phyloP scores from a whole-genome alignment of 2,888 invertebrate genomes.

The Nebria salina region DNA sequence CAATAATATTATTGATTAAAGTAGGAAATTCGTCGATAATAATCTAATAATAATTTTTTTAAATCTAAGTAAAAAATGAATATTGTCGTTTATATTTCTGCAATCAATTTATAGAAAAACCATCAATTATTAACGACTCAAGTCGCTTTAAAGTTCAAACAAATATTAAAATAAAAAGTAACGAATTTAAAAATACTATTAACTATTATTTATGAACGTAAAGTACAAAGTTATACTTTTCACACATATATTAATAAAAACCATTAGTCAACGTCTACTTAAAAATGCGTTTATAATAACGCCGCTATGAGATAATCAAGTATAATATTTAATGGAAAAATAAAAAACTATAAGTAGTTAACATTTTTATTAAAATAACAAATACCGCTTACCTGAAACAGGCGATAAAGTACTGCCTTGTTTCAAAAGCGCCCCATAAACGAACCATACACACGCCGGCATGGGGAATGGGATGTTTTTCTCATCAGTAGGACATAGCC shows the following conservation, averaged over 20 bases:
- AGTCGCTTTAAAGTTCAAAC: no score
- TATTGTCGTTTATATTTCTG: no score
- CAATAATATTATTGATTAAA: background rate
- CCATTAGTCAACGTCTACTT: slow-evolving; percentile 37
- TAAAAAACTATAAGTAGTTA: no score
- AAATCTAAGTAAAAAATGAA: no score
- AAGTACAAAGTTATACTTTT: slow-evolving; percentile 22
- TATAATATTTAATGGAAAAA: no score
- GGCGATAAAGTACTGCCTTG: slow-evolving; percentile 87
- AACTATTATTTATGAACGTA: slow-evolving; percentile 3
- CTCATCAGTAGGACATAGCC: slow-evolving; percentile 68
- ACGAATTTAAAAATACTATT: background rate
- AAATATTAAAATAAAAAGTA: no score
- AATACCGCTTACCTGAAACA: slow-evolving; percentile 72
- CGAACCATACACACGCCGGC: slow-evolving; percentile 81
- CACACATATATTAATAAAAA: slow-evolving; percentile 4
- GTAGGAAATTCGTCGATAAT: background rate
- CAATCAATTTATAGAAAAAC: no score
- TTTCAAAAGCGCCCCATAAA: slow-evolving; percentile 86
- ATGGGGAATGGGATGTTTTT: slow-evolving; percentile 70
- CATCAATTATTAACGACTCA: no score
- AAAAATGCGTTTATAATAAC: slow-evolving; percentile 27
- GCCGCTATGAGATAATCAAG: background rate
- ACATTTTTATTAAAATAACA: no score
- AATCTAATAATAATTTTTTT: no score